A percentile compares a stretch with the other conserved stretches of the same genome.
phyloP scores from a whole-genome alignment of 1,140 invertebrate genomes.

The Dendrolimus punctatus region DNA sequence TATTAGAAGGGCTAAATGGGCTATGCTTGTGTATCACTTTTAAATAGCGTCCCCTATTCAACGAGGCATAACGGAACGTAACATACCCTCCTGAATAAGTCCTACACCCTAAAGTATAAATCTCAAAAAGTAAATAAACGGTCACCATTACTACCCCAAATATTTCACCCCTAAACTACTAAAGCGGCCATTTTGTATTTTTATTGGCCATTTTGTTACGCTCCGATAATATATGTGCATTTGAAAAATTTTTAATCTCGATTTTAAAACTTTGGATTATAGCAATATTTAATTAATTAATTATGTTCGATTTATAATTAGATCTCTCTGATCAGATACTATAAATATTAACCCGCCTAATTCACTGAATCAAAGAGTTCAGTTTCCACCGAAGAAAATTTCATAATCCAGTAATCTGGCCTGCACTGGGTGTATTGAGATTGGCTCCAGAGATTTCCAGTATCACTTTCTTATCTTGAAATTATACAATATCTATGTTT shows the following conservation, averaged over 20 bases:
- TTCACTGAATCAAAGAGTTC: too few relatives aligned
- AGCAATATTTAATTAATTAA: too few relatives aligned
- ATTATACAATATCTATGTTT: too few relatives aligned
- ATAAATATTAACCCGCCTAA: too few relatives aligned
- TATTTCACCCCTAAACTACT: slow-evolving; percentile 43
- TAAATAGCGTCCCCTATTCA: slow-evolving; percentile 36
- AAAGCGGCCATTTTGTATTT: slow-evolving; percentile 55
- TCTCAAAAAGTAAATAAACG: slow-evolving; percentile 67
- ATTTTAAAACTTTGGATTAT: too few relatives aligned
- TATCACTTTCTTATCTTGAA: too few relatives aligned
- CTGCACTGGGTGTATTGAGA: too few relatives aligned
- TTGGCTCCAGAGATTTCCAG: too few relatives aligned
- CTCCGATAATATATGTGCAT: slow-evolving; percentile 15
- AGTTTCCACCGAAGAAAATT: too few relatives aligned
- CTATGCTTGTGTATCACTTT: slow-evolving; percentile 21
- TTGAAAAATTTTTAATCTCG: background rate
- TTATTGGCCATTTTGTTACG: slow-evolving; percentile 31
- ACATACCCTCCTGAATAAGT: slow-evolving; percentile 51
- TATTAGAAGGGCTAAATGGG: slow-evolving; percentile 3
- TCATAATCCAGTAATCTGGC: too few relatives aligned
- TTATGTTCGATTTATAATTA: too few relatives aligned
- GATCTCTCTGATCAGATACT: too few relatives aligned
- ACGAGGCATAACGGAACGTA: slow-evolving; percentile 61
- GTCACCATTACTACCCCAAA: slow-evolving; percentile 63
- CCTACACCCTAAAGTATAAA: slow-evolving; percentile 51